Percentiles rank a stretch among this genome's conserved stretches.
Evolutionary conservation across 2,888 invertebrate species (phyloP).

Genomic region (Melieria picta): DNA sequence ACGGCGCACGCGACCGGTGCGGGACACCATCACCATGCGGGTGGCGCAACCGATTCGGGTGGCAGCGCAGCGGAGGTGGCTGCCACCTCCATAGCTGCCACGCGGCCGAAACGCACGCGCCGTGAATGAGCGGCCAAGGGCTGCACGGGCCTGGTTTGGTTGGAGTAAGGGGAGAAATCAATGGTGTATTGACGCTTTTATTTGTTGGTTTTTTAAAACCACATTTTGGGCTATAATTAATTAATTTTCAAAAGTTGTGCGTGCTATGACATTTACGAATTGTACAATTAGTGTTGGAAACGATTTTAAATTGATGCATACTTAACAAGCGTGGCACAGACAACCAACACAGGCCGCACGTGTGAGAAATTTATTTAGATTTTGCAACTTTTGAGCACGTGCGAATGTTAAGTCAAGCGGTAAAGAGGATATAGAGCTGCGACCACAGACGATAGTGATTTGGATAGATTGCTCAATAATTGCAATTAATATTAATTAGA

Average conservation of each 20-base stretch:
- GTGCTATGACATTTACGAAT: too few relatives aligned
- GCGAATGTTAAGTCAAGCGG: not conserved
- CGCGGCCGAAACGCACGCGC: conserved; percentile 57
- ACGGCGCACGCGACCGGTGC: conserved; percentile 48
- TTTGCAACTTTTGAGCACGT: not conserved
- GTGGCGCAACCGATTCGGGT: conserved; percentile 43
- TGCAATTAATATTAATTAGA: not conserved
- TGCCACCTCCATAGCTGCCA: conserved; percentile 54
- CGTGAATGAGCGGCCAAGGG: conserved; percentile 54
- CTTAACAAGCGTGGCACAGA: too few relatives aligned
- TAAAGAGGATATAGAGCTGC: not conserved
- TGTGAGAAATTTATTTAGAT: too few relatives aligned
- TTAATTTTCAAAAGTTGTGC: too few relatives aligned
- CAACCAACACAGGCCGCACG: too few relatives aligned
- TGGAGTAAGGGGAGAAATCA: conserved; percentile 2
- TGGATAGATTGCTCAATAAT: conserved; percentile 15
- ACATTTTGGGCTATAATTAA: too few relatives aligned
- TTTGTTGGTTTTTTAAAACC: not conserved
- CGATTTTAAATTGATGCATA: too few relatives aligned
- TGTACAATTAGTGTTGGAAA: too few relatives aligned
- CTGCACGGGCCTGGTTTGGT: too few relatives aligned
- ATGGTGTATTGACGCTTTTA: conserved; percentile 5
- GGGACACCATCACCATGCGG: conserved; percentile 33
- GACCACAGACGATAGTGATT: not conserved
- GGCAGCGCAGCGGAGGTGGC: conserved; percentile 33